Evolutionary conservation across 2,888 invertebrate species (phyloP).

Genomic region (Caenorhabditis sp.): DNA sequence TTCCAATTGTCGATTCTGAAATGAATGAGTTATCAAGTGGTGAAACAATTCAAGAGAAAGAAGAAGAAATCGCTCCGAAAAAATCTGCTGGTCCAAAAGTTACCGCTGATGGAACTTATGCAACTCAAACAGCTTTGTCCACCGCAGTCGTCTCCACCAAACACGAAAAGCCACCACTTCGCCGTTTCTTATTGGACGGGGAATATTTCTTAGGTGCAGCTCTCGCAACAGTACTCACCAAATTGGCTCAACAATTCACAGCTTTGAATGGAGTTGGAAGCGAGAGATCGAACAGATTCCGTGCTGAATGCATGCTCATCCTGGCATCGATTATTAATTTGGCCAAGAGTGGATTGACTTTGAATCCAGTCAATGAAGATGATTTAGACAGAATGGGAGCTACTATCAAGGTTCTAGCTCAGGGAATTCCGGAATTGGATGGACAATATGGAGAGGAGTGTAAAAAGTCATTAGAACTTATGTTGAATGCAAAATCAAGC

Average conservation of each 20-base stretch:
- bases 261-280: constrained; percentile 51
- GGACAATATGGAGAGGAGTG: constrained; percentile 83
- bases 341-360: constrained; percentile 78
- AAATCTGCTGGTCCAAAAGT: constrained; percentile 74
- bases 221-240: constrained; percentile 87
- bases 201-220: constrained; percentile 95
- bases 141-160: constrained; percentile 38
- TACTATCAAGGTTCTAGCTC: constrained; percentile 74
- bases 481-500: constrained; percentile 76
- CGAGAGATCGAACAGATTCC: constrained; percentile 57
- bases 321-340: constrained; percentile 86
- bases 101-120: constrained; percentile 98
- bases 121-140: constrained; percentile 90
- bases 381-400: constrained; percentile 78
- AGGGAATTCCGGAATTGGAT: constrained; percentile 77
- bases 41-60: constrained; percentile 36
- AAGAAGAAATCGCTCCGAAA: constrained; percentile 32
- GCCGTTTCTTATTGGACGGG: constrained; percentile 85
- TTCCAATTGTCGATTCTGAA: constrained; percentile 77
- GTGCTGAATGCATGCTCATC: constrained; percentile 85
- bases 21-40: constrained; percentile 78
- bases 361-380: constrained; percentile 84
- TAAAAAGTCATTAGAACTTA: constrained; percentile 81
- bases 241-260: constrained; percentile 82
- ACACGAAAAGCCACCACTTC: constrained; percentile 46